Percentiles rank a stretch among this genome's conserved stretches.
Evolutionary conservation across 2,113 vertebrate species (phyloP).

Genomic region (Plectropomus leopardus): DNA sequence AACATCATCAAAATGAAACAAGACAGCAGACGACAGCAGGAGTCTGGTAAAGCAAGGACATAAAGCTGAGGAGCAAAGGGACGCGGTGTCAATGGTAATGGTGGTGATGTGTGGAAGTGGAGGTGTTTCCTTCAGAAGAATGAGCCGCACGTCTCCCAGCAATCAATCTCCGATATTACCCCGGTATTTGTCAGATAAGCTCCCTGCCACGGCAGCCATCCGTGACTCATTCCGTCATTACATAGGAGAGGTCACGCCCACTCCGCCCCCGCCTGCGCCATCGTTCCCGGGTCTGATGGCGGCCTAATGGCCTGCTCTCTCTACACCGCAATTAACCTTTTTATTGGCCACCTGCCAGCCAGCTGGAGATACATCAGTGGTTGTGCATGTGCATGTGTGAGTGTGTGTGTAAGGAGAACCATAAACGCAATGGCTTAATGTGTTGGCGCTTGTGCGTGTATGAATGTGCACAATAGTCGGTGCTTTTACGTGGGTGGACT

Average conservation of each 20-base stretch:
- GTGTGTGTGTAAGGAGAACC: constrained; percentile 19
- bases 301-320: constrained; percentile 76
- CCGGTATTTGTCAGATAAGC: constrained; percentile 66
- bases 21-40: background rate
- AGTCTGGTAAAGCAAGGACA: background rate
- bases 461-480: background rate
- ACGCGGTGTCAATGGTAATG: background rate
- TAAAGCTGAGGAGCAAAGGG: background rate
- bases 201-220: constrained; percentile 55
- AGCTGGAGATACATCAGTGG: constrained; percentile 64
- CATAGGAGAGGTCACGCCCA: constrained; percentile 72
- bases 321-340: constrained; percentile 83
- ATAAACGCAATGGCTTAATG: constrained; percentile 30
- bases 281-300: constrained; percentile 66
- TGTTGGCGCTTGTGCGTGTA: background rate
- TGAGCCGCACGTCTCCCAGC: constrained; percentile 45
- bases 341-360: constrained; percentile 79
- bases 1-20: background rate
- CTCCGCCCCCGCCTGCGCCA: constrained; percentile 42
- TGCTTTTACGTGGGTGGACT: constrained; percentile 30
- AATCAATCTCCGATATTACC: constrained; percentile 75
- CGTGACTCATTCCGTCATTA: constrained; percentile 75
- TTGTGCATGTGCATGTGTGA: background rate
- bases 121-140: constrained; percentile 38
- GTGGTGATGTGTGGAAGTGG: constrained; percentile 15